Evolutionary conservation across 1,140 invertebrate species (phyloP), one percentile per base, ranked within the genome.

Genomic region (Reticulitermes speratus): DNA sequence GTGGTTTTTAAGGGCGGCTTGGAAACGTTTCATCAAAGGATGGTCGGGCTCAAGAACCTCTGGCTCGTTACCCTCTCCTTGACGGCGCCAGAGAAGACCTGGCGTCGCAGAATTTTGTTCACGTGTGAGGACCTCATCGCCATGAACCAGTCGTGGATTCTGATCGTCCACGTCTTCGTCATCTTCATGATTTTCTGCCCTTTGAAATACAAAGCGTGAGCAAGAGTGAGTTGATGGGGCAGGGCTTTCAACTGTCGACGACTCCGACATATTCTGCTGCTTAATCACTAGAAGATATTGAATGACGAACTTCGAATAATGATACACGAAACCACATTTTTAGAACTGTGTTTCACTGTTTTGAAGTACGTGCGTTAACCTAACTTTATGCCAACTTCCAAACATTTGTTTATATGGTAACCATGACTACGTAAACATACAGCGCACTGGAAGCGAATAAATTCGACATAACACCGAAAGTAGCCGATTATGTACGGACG

Each of bases 11-110:
- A 95, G 89, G 0, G 94, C 91, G 88, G 92, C 88, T 90, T 95
- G 95, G 88, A 95, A 95, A 88, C 91, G 92, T 84, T 91, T 90
- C 90, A 95, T 92, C 59, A 95, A 90, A 3, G 93, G 94, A 91
- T 95, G 94, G 88, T 95, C 92, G 0, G 94, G 93, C 88, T 93
- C 91, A 44, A 94, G 88, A 84, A 94, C 89, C 48, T 90, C 85
- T 25, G 88, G 32, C 25, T 88, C 87, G 84, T 86, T 44, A 87
- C 82, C 59, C 75, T 75, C 86, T 11, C 81, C 83, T 83, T 84
- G 83, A 30, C 82, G 55, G 38, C 32, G 19, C 38, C 19, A 83
- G 32, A 75, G 9, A 75, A 8, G n/a, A 75, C 14, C 14, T 75
- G 65, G 65, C 8, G 21, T 21, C 16, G 12, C 21, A 23, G 59